phyloP scores from a whole-genome alignment of 2,797 vertebrate genomes.

The Chaetophractus vellerosus region DNA sequence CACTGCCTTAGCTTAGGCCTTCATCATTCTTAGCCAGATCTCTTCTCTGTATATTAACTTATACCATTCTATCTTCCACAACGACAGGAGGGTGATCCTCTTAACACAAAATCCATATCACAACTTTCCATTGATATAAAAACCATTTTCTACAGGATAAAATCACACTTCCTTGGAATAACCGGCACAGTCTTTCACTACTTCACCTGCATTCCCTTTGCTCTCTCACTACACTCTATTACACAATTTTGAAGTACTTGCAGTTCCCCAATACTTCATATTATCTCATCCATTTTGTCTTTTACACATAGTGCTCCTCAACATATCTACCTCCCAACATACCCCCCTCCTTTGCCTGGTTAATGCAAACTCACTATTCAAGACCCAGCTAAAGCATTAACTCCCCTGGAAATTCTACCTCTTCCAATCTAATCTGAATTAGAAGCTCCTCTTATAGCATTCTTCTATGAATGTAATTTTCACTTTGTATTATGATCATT shows the following conservation, averaged over 20 bases:
- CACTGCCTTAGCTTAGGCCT: neutral
- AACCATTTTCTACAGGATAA: neutral
- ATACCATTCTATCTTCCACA: neutral
- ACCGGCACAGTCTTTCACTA: neutral
- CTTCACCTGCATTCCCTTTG: constrained; percentile 21
- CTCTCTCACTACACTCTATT: neutral
- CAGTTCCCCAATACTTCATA: neutral
- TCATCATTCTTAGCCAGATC: neutral
- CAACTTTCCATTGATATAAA: constrained; percentile 44
- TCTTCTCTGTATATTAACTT: neutral
- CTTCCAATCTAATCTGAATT: neutral
- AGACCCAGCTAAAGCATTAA: neutral
- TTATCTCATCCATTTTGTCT: neutral
- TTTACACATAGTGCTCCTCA: neutral
- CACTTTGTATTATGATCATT: constrained; percentile 24
- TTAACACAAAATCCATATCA: neutral
- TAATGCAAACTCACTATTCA: neutral
- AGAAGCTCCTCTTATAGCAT: neutral
- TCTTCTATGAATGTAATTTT: constrained; percentile 36
- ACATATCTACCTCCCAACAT: neutral
- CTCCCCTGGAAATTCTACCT: neutral
- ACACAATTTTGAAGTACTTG: neutral
- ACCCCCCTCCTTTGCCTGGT: neutral
- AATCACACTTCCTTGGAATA: constrained; percentile 17
- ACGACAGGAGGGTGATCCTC: neutral